Percentiles rank a stretch among this genome's conserved stretches.
phyloP scores from a whole-genome alignment of 2,888 invertebrate species.

The Yponomeuta plumbellus region DNA sequence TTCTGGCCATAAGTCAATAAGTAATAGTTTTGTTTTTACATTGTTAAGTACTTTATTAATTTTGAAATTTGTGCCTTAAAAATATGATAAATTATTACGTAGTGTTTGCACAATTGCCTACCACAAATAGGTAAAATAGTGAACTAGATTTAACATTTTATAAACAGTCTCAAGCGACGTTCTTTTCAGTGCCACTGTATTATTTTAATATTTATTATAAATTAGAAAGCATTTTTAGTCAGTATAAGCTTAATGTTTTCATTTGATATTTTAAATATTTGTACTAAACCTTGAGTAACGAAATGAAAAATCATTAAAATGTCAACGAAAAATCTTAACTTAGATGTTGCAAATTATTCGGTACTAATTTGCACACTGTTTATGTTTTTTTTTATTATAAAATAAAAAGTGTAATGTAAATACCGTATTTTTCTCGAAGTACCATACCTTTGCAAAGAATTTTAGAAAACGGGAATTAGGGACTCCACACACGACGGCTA shows the following conservation, averaged over 20 bases:
- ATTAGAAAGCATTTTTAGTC: slow-evolving; percentile 64
- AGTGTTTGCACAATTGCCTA: slow-evolving; percentile 40
- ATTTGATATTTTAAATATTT: slow-evolving; percentile 38
- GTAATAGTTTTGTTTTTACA: slow-evolving; percentile 15
- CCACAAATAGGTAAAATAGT: neutral
- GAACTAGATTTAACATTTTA: slow-evolving; percentile 18
- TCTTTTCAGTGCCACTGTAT: slow-evolving; percentile 56
- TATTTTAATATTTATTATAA: slow-evolving; percentile 27
- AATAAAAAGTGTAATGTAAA: slow-evolving; percentile 54
- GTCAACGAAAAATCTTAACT: neutral
- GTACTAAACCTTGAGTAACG: slow-evolving; percentile 15
- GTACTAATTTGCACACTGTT: slow-evolving; percentile 70
- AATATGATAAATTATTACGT: slow-evolving; percentile 20
- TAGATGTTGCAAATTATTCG: slow-evolving; percentile 39
- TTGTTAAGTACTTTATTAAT: slow-evolving; percentile 19
- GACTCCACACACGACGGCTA: too few relatives aligned
- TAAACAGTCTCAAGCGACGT: slow-evolving; percentile 29
- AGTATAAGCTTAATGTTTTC: slow-evolving; percentile 55
- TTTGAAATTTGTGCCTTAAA: slow-evolving; percentile 48
- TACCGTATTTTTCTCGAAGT: neutral
- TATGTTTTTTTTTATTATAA: slow-evolving; percentile 57
- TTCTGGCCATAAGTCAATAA: slow-evolving; percentile 17
- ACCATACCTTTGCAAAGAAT: neutral
- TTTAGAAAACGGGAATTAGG: too few relatives aligned
- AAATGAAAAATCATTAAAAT: slow-evolving; percentile 21